Evolutionary conservation across 2,113 vertebrate genomes (phyloP).

Genomic region (Oxyruncus cristatus): DNA sequence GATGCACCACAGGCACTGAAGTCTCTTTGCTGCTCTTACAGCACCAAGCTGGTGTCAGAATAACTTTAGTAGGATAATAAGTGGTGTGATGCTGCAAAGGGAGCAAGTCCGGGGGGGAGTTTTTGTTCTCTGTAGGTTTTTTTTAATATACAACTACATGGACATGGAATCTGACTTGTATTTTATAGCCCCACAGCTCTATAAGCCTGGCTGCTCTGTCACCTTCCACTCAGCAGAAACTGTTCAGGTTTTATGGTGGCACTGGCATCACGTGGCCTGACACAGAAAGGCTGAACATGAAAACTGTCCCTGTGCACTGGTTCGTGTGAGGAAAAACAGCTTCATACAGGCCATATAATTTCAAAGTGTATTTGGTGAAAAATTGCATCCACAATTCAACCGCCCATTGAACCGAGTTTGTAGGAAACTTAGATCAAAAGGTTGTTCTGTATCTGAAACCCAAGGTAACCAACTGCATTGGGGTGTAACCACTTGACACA

Average conservation of each 20-base stretch:
- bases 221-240: not conserved
- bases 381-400: not conserved
- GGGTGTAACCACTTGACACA: not conserved
- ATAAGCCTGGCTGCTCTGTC: not conserved
- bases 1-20: not conserved
- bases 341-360: not conserved
- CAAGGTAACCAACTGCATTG: not conserved
- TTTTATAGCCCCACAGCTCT: not conserved
- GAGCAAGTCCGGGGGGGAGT: rapidly evolving
- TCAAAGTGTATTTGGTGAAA: not conserved
- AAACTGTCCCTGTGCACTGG: not conserved
- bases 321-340: not conserved
- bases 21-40: not conserved
- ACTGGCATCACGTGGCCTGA: rapidly evolving
- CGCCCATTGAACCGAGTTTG: not conserved
- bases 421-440: not conserved
- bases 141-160: not conserved
- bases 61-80: not conserved
- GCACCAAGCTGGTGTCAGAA: not conserved
- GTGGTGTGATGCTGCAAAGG: not conserved
- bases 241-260: not conserved
- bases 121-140: not conserved
- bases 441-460: not conserved
- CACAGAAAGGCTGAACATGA: rapidly evolving
- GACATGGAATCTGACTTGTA: rapidly evolving